A percentile compares a stretch with the other conserved stretches of the same genome.
Evolutionary conservation across 2,888 invertebrate species (phyloP).

Genomic region (Eulithis prunata): DNA sequence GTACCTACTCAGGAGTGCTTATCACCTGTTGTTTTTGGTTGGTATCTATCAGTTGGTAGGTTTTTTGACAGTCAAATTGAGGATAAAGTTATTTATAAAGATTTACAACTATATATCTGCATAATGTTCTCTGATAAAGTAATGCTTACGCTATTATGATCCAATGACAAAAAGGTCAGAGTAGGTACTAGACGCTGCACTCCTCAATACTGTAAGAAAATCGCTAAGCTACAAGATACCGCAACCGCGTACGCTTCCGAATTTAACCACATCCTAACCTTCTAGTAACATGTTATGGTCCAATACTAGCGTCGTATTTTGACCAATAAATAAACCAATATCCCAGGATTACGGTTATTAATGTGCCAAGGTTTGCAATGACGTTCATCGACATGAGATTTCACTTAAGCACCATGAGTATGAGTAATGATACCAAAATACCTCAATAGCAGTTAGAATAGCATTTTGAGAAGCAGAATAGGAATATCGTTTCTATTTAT

Average conservation of each 20-base stretch:
- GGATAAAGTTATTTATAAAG: too few species aligned
- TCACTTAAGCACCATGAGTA: constrained; percentile 28
- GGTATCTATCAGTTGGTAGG: too few species aligned
- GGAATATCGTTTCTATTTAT: constrained; percentile 11
- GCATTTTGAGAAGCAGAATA: constrained; percentile 10
- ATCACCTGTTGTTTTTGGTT: too few species aligned
- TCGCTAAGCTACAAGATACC: background rate
- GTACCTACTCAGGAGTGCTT: too few species aligned
- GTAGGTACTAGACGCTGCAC: too few species aligned
- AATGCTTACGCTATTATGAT: too few species aligned
- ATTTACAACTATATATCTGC: too few species aligned
- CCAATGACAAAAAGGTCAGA: too few species aligned
- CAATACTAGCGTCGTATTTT: constrained; percentile 20
- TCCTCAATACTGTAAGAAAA: too few species aligned
- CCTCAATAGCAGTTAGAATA: constrained; percentile 13
- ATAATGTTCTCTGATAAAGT: too few species aligned
- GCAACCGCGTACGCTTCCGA: background rate
- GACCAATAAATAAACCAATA: constrained; percentile 31
- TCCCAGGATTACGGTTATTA: constrained; percentile 27
- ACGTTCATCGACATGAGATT: constrained; percentile 32
- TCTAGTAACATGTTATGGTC: constrained; percentile 10
- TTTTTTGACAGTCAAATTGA: too few species aligned
- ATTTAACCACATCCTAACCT: background rate
- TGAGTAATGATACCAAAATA: constrained; percentile 33
- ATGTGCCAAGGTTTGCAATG: constrained; percentile 37